Base-by-base conservation (phyloP, 2,113 vertebrate species). In the Pelobates fuscus region DNA sequence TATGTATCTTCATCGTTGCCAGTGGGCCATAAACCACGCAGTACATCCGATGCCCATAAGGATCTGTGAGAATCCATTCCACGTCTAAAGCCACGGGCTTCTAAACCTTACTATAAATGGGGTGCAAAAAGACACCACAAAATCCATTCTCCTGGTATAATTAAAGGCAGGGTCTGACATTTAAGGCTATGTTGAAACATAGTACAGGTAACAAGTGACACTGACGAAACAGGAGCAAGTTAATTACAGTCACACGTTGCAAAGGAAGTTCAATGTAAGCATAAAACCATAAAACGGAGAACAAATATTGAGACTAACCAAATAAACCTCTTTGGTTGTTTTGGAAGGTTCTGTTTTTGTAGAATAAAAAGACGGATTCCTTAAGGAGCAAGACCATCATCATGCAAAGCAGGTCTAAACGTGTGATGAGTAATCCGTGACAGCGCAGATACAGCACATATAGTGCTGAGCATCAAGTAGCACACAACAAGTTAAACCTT, bases 61-160 rank as follows among this genome's bases (percentile, higher is more conserved):
- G 88, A 88, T n/a, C 83, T 84, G 79, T 93, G 93, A 24, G 95
- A 96, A 90, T 98, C 94, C 97, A 99, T 98, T 78, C 69, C 3
- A 25, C 17, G 80, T 17, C 77, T 43, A 30, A 2, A 15, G 52
- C 30, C 78, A 11, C 24, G 15, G 41, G 12, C 24, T 18, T 32
- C 43, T 12, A 20, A 21, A 5, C 41, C 14, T 20, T 14, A 2
- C 41, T 62, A 18, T 17, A 32, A 37, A 32, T 24, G 17, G 46
- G 46, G 24, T 24, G n/a, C 24, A 54, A 52, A 24, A 5, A 12
- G 46, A 64, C 32, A 65, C 32, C n/a, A 18, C 26, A 49, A 52
- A 59, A 27, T 21, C 30, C 18, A 21, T 11, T 26, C 25, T 26
- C 17, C 61, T 11, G 24, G 17, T 14, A 11, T 23, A 21, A 44